Evolutionary conservation across 2,888 invertebrate species (phyloP), one percentile per base, ranked within the genome.

Genomic region (Neoscelio sp.): DNA sequence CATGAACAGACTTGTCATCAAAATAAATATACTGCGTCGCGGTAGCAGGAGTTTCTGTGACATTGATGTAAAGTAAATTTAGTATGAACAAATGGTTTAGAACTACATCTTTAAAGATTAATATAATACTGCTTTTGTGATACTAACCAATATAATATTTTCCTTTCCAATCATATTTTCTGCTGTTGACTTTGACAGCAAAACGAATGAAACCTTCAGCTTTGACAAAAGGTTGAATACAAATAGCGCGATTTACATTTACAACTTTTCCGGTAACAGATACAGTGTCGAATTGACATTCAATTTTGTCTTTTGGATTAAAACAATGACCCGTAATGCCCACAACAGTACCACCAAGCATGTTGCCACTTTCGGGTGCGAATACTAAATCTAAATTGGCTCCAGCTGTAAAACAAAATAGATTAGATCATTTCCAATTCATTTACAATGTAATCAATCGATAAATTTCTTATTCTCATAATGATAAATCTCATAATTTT

Each of bases 321-420:
- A 99, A 97, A 89, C 99, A 99, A 1, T 98, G 98, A 0, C 99
- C 99, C 0, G 99, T 98, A 71, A 99, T 96, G 88, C 99, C 98
- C 33, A 99, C 97, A 60, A 98, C 94, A 0, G 97, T 97, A 0
- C 99, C 99, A 1, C 99, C 99, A 81, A 99, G 92, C 99, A 99
- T 99, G 89, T 97, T 98, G 2, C 98, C 99, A 87, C 97, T 97
- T 90, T 98, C 98, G 0, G 98, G 98, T 0, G 98, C 97, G 86
- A 97, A 97, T 84, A 96, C 94, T 58, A 98, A 90, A 0, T 95
- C 95, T 68, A 97, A 92, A 89, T 95, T 94, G 0, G 96, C 94
- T 12, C 95, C 96, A 85, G 96, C 97, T 96, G 83, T 17, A 87
- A 86, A 26, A 44, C 35, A 48, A n/a, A n/a, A n/a, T n/a, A n/a